Conservation (phyloP, 2,888 invertebrate species). For the Drosophila recens region DNA sequence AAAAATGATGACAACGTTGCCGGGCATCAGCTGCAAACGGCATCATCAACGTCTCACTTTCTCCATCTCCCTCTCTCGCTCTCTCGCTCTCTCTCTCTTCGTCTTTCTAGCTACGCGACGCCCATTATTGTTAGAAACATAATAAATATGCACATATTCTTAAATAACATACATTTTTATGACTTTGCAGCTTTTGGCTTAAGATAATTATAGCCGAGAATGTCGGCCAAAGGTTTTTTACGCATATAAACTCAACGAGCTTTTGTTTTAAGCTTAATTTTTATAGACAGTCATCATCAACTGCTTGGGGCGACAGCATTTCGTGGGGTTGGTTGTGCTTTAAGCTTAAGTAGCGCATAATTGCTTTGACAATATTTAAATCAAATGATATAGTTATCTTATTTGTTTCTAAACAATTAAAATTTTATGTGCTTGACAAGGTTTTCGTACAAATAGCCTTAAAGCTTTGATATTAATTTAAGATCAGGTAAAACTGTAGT, state of each 20-base stretch:
- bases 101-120: constrained; percentile 11
- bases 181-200: constrained; percentile 41
- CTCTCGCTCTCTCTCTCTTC: neutral
- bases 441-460: neutral
- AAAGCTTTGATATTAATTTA: neutral
- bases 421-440: neutral
- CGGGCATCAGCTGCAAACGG: constrained; percentile 56
- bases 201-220: constrained; percentile 46
- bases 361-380: neutral
- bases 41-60: constrained; percentile 39
- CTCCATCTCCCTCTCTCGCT: neutral
- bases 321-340: neutral
- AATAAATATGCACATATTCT: constrained; percentile 58
- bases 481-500: too few species aligned
- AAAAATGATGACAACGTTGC: constrained; percentile 61
- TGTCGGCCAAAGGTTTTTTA: neutral
- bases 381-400: neutral
- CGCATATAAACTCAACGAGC: neutral
- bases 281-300: constrained; percentile 4
- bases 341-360: neutral
- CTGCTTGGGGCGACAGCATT: neutral
- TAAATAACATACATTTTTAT: constrained; percentile 56
- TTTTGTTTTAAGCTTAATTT: neutral
- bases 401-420: neutral
- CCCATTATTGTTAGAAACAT: constrained; percentile 51